A percentile compares a stretch with the other conserved stretches of the same genome.
These are phyloP conservation scores for Coendou prehensilis DNA, from an alignment of 2,797 vertebrate species.

Conservation along the genomic window DNA sequence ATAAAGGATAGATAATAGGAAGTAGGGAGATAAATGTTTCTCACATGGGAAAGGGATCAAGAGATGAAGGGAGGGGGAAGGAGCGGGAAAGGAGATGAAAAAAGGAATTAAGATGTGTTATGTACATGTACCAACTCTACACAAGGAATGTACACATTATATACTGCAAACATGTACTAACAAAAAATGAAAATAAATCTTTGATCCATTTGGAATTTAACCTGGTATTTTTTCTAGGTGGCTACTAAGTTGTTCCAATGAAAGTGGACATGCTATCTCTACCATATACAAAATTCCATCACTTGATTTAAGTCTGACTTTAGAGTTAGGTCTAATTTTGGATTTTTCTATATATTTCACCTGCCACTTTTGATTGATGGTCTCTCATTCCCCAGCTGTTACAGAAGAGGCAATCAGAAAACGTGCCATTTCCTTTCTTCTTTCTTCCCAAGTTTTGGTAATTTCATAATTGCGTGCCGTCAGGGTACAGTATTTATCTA, in stretches of 20 bases:
- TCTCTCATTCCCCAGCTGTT: not conserved
- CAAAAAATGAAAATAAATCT: not conserved
- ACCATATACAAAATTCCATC: not conserved
- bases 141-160: not conserved
- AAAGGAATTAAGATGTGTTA: not conserved
- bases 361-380: not conserved
- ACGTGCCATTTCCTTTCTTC: not conserved
- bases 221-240: constrained; percentile 6
- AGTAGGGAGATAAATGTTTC: not conserved
- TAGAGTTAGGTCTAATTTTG: not conserved
- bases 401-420: constrained; percentile 42
- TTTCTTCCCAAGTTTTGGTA: constrained; percentile 28
- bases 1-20: not conserved
- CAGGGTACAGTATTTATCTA: not conserved
- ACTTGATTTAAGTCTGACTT: constrained; percentile 6
- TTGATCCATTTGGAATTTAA: constrained; percentile 57
- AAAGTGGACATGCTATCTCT: not conserved
- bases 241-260: not conserved
- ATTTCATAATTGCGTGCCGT: not conserved
- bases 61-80: not conserved
- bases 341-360: not conserved
- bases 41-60: not conserved
- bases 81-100: not conserved
- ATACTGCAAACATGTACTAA: not conserved
- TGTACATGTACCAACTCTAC: not conserved